Evolutionary conservation across 2,113 vertebrate genomes (phyloP).

Genomic region (Carassius gibelio): DNA sequence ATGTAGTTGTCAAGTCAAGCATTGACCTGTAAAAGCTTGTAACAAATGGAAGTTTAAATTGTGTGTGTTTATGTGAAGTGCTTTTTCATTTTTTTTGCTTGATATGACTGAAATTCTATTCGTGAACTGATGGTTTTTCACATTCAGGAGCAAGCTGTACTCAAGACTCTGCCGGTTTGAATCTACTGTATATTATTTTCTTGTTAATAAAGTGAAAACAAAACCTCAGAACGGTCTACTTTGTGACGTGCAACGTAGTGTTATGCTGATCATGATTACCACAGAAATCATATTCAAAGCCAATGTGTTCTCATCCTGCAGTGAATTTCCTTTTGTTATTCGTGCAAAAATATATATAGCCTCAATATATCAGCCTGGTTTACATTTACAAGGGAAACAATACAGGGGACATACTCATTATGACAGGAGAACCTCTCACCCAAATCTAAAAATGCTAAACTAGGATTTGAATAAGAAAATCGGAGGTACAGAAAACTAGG

Average conservation of each 20-base stretch:
- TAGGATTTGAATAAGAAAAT: conserved; percentile 88
- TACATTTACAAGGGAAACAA: conserved; percentile 76
- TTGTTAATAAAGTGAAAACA: conserved; percentile 50
- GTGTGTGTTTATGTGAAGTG: conserved; percentile 48
- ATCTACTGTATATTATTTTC: conserved; percentile 45
- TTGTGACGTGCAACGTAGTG: conserved; percentile 60
- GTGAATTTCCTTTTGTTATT: conserved; percentile 65
- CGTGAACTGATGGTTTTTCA: conserved; percentile 30
- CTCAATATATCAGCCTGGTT: conserved; percentile 71
- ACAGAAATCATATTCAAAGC: conserved; percentile 47
- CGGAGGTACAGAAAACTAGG: conserved; percentile 88
- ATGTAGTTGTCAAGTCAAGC: conserved; percentile 60
- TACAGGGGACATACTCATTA: conserved; percentile 75
- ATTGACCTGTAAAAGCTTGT: conserved; percentile 59
- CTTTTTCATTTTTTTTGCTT: conserved; percentile 38
- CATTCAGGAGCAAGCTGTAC: conserved; percentile 41
- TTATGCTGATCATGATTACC: conserved; percentile 60
- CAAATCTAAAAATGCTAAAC: conserved; percentile 86
- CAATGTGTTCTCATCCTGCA: conserved; percentile 57
- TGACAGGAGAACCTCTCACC: conserved; percentile 81
- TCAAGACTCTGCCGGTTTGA: conserved; percentile 47
- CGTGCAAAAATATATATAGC: conserved; percentile 75
- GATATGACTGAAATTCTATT: conserved; percentile 42
- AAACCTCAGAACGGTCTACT: conserved; percentile 56
- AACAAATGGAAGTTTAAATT: conserved; percentile 52